A percentile compares a stretch with the other conserved stretches of the same genome.
Evolutionary conservation across 2,113 vertebrate species (phyloP).

Genomic region (Mellivora capensis): DNA sequence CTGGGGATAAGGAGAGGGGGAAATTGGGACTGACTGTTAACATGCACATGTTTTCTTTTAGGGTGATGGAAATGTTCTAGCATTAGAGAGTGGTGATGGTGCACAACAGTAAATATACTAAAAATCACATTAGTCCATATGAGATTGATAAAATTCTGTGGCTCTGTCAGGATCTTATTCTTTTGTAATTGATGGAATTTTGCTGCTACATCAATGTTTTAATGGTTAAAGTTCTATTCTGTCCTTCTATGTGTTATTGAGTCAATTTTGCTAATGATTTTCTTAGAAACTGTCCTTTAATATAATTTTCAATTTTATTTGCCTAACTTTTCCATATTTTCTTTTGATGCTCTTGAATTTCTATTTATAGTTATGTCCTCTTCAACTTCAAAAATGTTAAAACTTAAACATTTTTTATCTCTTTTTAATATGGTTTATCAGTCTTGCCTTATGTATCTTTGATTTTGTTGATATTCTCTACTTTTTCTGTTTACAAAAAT

Average conservation of each 20-base stretch:
- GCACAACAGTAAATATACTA: neutral
- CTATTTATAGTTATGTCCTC: neutral
- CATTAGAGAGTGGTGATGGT: neutral
- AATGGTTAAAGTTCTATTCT: neutral
- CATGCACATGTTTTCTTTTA: neutral
- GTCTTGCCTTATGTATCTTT: neutral
- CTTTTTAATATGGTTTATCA: neutral
- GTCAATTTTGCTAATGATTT: neutral
- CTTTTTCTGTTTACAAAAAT: neutral
- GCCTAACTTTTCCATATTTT: neutral
- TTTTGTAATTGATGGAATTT: neutral
- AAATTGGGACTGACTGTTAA: neutral
- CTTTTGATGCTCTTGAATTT: neutral
- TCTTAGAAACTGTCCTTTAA: neutral
- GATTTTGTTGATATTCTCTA: neutral
- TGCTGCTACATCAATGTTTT: neutral
- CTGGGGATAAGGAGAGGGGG: neutral
- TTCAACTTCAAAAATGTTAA: neutral
- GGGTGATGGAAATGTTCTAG: neutral
- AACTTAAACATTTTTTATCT: neutral
- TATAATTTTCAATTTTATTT: neutral
- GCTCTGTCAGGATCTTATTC: neutral
- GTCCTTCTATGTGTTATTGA: neutral
- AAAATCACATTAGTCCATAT: neutral
- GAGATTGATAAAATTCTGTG: neutral